Base-by-base conservation (phyloP, 2,888 invertebrate genomes). In the Leptinotarsa haldemani region DNA sequence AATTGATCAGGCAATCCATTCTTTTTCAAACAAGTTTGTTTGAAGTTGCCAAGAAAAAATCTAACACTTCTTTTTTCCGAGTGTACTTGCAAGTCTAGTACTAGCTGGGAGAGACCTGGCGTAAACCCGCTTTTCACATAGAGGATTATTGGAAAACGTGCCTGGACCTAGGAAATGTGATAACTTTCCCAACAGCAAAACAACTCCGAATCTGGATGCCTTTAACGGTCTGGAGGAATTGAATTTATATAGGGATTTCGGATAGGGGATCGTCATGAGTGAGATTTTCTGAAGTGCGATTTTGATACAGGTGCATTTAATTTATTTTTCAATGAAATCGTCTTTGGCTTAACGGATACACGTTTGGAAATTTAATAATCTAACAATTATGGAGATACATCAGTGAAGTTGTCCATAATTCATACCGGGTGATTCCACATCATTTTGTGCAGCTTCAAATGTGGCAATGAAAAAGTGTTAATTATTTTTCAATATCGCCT, bases 121-220 rank as follows among this genome's bases (percentile, higher is more conserved):
- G 3, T 40, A 73, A 76, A 69, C 69, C 77, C 73, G 68, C 76
- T 71, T 77, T 75, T 52, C 77, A 73, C 76, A 70, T 72, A 65
- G 50, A 61, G 73, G 77, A 76, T 79, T 79, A 77, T 77, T 65
- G 76, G 73, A 13, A 74, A 70, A 73, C 74, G 74, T 74, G 78
- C 72, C 75, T 71, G 56, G 69, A 65, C 71, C 71, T 65, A 69
- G 53, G 65, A 71, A 79, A 77, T 77, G 76, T 77, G 77, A 79
- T 79, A 79, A 79, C 70, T 72, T 65, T 69, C 25, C 70, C 63
- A 58, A 67, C 71, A 70, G 72, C 70, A 71, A 73, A 76, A 74
- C 72, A 69, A 70, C 74, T 64, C 67, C 46, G 40, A 58, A 48
- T 30, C 61, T 70, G 70, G 67, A 74, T 67, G 70, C 64, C 74